These are phyloP conservation scores for Noctua janthe DNA, from an alignment of 2,888 invertebrate genomes.

Conservation along the genomic window DNA sequence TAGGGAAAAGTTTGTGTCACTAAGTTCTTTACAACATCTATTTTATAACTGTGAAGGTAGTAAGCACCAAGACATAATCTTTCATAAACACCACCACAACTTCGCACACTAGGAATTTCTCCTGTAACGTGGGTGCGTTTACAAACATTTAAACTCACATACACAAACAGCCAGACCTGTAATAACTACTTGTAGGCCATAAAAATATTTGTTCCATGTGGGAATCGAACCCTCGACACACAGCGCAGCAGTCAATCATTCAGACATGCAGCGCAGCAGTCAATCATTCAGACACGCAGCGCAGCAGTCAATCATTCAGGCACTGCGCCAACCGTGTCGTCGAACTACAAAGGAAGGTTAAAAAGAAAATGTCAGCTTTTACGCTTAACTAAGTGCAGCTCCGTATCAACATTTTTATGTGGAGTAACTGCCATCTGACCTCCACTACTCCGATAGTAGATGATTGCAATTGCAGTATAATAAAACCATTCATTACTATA, in stretches of 20 bases:
- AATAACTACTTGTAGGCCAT: no score
- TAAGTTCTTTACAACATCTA: not conserved
- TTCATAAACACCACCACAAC: not conserved
- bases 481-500: slow-evolving; percentile 37
- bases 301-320: no score
- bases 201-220: no score
- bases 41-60: not conserved
- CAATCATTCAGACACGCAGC: no score
- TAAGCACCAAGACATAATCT: not conserved
- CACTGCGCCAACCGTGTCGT: no score
- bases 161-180: no score
- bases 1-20: not conserved
- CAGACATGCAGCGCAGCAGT: no score
- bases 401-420: not conserved
- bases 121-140: no score
- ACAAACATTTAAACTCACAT: no score
- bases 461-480: slow-evolving; percentile 12
- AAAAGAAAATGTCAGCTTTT: no score
- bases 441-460: not conserved
- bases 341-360: not conserved
- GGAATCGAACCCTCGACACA: no score
- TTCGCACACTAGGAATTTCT: not conserved
- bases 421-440: slow-evolving; percentile 14
- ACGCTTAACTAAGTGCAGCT: not conserved
- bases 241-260: no score